phyloP scores from a whole-genome alignment of 2,113 vertebrate genomes.

The Hippopotamus amphibius region DNA sequence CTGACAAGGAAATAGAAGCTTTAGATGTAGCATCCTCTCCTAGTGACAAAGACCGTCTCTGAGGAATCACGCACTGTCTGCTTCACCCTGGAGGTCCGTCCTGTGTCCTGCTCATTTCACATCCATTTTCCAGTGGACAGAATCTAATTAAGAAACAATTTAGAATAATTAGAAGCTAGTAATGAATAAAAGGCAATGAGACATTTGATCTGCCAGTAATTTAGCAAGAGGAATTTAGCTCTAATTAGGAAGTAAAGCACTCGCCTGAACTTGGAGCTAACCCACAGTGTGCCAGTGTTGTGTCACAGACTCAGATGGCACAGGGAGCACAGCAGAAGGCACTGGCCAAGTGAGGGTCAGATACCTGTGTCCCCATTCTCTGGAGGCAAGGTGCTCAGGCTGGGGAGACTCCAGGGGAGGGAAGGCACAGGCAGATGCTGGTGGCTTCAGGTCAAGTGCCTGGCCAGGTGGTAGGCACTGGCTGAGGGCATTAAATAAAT shows the following conservation, averaged over 20 bases:
- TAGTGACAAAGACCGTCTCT: background rate
- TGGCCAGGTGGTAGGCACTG: background rate
- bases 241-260: background rate
- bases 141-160: conserved; percentile 62
- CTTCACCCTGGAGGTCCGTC: background rate
- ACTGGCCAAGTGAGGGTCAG: too few relatives aligned
- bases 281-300: accelerated
- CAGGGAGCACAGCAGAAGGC: background rate
- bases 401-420: accelerated
- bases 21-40: background rate
- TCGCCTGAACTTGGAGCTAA: background rate
- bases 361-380: accelerated
- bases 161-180: conserved; percentile 59
- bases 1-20: background rate
- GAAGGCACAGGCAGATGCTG: accelerated
- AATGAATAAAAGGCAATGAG: conserved; percentile 56
- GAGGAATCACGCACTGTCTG: background rate
- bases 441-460: background rate
- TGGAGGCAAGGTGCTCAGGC: accelerated
- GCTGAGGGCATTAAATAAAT: background rate
- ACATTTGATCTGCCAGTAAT: conserved; percentile 2
- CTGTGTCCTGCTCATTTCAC: background rate
- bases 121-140: conserved; percentile 17
- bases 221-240: background rate
- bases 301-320: background rate